Conservation (phyloP, 1,140 invertebrate genomes). For the Lepidurus couesii region DNA sequence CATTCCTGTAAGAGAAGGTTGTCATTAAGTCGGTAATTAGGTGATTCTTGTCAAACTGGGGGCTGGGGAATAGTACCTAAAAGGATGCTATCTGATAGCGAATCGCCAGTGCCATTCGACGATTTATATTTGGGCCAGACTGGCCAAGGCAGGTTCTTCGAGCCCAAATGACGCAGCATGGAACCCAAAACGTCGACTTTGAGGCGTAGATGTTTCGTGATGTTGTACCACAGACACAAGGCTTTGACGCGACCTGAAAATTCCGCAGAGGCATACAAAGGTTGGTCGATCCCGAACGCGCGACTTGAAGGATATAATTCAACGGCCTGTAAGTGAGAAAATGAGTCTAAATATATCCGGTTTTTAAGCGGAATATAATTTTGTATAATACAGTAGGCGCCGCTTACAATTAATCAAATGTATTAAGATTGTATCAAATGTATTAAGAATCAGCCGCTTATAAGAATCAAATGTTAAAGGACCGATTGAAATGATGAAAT, state of each 20-base stretch:
- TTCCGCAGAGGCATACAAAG: conserved; percentile 58
- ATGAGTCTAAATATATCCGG: neutral
- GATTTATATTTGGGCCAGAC: conserved; percentile 33
- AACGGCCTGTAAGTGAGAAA: conserved; percentile 48
- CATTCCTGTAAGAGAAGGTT: conserved; percentile 4
- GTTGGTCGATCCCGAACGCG: conserved; percentile 65
- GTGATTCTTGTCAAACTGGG: too few relatives aligned
- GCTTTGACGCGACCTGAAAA: conserved; percentile 65
- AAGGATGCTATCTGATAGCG: neutral
- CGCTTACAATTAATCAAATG: too few relatives aligned
- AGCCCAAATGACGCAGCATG: conserved; percentile 55
- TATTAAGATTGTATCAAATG: too few relatives aligned
- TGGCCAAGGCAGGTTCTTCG: conserved; percentile 45
- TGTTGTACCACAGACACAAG: conserved; percentile 85
- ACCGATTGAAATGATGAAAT: too few relatives aligned
- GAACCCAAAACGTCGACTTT: conserved; percentile 71
- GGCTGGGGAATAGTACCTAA: neutral
- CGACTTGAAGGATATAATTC: conserved; percentile 76
- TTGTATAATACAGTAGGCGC: neutral
- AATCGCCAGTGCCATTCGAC: conserved; percentile 16
- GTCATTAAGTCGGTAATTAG: too few relatives aligned
- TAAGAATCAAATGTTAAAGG: too few relatives aligned
- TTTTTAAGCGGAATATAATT: neutral
- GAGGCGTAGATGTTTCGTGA: conserved; percentile 72
- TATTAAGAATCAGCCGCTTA: too few relatives aligned